Evolutionary conservation across 2,888 invertebrate species (phyloP).

Genomic region (Anoncus sp.): DNA sequence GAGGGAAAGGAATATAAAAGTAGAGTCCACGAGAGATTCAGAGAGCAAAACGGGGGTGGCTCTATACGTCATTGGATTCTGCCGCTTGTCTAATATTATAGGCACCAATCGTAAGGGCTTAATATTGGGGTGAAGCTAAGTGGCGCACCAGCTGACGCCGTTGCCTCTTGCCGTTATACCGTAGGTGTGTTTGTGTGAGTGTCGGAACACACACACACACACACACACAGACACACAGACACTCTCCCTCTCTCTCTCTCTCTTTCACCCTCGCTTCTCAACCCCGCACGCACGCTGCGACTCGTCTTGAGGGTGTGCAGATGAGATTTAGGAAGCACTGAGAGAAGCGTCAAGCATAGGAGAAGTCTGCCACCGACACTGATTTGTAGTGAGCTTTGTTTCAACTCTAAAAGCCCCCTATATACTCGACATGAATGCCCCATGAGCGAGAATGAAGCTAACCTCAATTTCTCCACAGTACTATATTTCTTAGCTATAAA

Average conservation of each 20-base stretch:
- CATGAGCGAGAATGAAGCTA: constrained; percentile 42
- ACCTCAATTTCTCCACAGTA: constrained; percentile 32
- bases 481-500: constrained; percentile 28
- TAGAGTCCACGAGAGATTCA: constrained; percentile 31
- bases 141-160: constrained; percentile 86
- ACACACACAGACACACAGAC: too few relatives aligned
- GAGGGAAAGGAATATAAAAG: constrained; percentile 42
- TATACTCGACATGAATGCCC: constrained; percentile 42
- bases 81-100: constrained; percentile 82
- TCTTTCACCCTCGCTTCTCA: constrained; percentile 71
- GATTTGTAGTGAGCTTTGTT: constrained; percentile 83
- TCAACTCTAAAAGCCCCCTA: constrained; percentile 75
- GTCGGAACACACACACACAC: too few relatives aligned
- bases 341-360: constrained; percentile 72
- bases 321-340: constrained; percentile 81
- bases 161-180: constrained; percentile 54
- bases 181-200: constrained; percentile 27
- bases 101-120: constrained; percentile 82
- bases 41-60: constrained; percentile 39
- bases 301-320: constrained; percentile 83
- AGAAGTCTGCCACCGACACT: constrained; percentile 82
- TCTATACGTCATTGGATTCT: constrained; percentile 81
- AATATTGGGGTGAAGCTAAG: constrained; percentile 84
- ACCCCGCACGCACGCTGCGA: constrained; percentile 80
- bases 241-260: constrained; percentile 39